A percentile compares a stretch with the other conserved stretches of the same genome.
Evolutionary conservation across 30 jellyfish, hydroid and myxozoan species (phyloP).

Genomic region (Cassiopea xamachana): DNA sequence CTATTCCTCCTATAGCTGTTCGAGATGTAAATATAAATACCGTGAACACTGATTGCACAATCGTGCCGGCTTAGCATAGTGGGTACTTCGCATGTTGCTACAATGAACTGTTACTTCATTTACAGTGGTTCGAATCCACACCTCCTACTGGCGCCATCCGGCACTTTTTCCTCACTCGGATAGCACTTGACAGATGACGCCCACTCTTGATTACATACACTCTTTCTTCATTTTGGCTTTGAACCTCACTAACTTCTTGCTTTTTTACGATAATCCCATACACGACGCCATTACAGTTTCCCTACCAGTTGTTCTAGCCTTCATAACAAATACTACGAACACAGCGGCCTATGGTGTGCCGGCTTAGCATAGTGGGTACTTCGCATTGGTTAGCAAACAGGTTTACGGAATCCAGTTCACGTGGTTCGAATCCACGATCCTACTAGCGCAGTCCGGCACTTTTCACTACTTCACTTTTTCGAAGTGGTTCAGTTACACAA

Average conservation of each 20-base stretch:
- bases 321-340: too few species aligned
- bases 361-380: slow-evolving; percentile 28
- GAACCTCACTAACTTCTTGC: too few species aligned
- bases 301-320: too few species aligned
- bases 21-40: too few species aligned
- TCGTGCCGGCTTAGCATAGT: slow-evolving; percentile 9
- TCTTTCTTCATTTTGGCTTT: too few species aligned
- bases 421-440: background rate
- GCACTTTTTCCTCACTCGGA: background rate
- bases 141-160: slow-evolving; percentile 37
- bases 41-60: background rate
- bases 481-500: too few species aligned
- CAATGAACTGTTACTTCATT: background rate
- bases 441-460: slow-evolving; percentile 36
- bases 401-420: too few species aligned
- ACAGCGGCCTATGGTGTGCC: background rate
- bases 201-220: too few species aligned
- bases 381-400: background rate
- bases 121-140: slow-evolving; percentile 18
- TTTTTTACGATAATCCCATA: too few species aligned
- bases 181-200: too few species aligned
- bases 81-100: background rate
- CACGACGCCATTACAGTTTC: too few species aligned
- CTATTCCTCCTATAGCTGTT: too few species aligned
- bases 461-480: background rate